Percentiles rank a stretch among this genome's conserved stretches.
Conservation (phyloP, 2,797 vertebrate species). For the Nannoperca australis region DNA sequence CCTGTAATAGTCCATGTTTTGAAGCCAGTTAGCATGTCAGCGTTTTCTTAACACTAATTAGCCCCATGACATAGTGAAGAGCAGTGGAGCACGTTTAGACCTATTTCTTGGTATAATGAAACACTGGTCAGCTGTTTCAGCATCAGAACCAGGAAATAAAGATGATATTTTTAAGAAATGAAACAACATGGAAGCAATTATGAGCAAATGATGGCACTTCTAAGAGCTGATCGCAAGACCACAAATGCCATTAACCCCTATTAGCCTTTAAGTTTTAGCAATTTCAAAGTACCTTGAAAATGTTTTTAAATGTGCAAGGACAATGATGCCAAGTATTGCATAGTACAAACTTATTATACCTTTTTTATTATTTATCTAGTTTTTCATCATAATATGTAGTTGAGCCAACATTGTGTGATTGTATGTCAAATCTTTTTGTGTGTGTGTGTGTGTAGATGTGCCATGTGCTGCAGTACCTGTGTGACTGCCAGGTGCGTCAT, state of each 20-base stretch:
- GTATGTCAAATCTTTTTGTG: not conserved
- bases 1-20: not conserved
- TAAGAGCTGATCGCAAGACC: too few species aligned
- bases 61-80: too few species aligned
- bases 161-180: not conserved
- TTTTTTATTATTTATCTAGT: not conserved
- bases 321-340: not conserved
- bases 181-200: not conserved
- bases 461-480: slow-evolving; percentile 94
- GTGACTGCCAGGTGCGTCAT: slow-evolving; percentile 96
- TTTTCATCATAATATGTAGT: not conserved
- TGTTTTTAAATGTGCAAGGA: not conserved
- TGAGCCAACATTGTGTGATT: not conserved
- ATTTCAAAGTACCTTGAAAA: not conserved
- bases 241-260: not conserved
- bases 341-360: not conserved
- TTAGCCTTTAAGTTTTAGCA: not conserved
- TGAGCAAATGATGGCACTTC: not conserved
- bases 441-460: slow-evolving; percentile 88
- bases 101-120: not conserved
- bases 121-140: not conserved
- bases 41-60: too few species aligned
- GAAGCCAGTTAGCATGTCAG: not conserved
- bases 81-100: not conserved
- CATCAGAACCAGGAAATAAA: not conserved